Percentiles rank a stretch among this genome's conserved stretches.
These are phyloP conservation scores for Planococcus citri DNA, from an alignment of 1,140 invertebrate species.

Conservation along the genomic window DNA sequence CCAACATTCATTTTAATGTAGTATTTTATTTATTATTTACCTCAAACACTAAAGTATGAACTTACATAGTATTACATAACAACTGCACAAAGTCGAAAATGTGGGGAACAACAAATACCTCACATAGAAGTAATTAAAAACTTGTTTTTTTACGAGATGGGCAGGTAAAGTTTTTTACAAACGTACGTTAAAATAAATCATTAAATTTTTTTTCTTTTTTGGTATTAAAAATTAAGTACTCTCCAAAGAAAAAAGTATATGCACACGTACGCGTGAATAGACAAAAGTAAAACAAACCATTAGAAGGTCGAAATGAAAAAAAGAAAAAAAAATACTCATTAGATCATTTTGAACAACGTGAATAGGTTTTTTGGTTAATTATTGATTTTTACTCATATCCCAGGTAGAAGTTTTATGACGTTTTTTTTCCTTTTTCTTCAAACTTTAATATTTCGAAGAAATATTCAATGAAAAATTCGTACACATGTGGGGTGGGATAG, in stretches of 20 bases:
- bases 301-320: not conserved
- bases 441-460: too few species aligned
- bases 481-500: too few species aligned
- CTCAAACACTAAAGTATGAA: too few species aligned
- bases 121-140: not conserved
- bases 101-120: not conserved
- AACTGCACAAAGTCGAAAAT: not conserved
- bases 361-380: not conserved
- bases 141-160: not conserved
- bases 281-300: not conserved
- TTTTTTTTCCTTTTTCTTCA: too few species aligned
- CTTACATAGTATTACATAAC: not conserved
- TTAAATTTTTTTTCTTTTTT: not conserved
- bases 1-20: too few species aligned
- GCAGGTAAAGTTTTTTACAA: not conserved
- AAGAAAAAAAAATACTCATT: not conserved
- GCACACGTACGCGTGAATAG: not conserved
- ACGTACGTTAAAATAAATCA: not conserved
- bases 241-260: too few species aligned
- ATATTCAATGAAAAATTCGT: too few species aligned
- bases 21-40: too few species aligned
- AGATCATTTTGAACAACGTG: not conserved
- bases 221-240: too few species aligned
- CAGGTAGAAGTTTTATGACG: too few species aligned
- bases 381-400: not conserved